Evolutionary conservation across 2,113 vertebrate species (phyloP).

Genomic region (Ciconia boyciana): DNA sequence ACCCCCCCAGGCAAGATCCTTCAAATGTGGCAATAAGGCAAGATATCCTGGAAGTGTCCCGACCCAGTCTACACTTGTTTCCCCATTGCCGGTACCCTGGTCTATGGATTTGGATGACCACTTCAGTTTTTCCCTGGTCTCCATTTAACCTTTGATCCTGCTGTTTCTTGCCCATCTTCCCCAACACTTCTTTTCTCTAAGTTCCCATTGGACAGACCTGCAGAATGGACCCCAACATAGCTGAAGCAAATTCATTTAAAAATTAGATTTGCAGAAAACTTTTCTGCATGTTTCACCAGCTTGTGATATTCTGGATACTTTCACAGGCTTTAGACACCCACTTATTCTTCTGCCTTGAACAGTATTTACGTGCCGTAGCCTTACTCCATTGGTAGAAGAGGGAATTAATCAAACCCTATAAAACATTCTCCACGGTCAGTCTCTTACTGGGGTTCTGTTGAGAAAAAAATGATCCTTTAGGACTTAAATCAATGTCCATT

Average conservation of each 20-base stretch:
- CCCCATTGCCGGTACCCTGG: fast-evolving
- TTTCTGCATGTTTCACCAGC: not conserved
- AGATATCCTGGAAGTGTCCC: not conserved
- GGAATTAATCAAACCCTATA: slow-evolving; percentile 10
- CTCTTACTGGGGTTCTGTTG: slow-evolving; percentile 7
- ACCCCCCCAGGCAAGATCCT: not conserved
- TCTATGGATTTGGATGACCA: not conserved
- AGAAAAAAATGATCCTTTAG: slow-evolving; percentile 45
- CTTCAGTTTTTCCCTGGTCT: not conserved
- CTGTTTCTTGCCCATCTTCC: not conserved
- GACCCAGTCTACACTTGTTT: not conserved
- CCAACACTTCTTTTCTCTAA: not conserved
- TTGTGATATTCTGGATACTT: not conserved
- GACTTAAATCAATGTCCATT: slow-evolving; percentile 17
- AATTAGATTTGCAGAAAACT: not conserved
- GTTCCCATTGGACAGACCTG: not conserved
- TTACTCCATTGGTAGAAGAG: not conserved
- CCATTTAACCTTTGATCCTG: not conserved
- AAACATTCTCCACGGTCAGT: not conserved
- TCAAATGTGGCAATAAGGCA: not conserved
- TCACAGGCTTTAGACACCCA: not conserved
- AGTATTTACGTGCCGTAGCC: not conserved
- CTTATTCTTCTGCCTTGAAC: not conserved
- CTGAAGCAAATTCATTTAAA: not conserved
- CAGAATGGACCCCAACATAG: not conserved